phyloP scores from a whole-genome alignment of 2,113 vertebrate genomes.

The Ageneiosus marmoratus region DNA sequence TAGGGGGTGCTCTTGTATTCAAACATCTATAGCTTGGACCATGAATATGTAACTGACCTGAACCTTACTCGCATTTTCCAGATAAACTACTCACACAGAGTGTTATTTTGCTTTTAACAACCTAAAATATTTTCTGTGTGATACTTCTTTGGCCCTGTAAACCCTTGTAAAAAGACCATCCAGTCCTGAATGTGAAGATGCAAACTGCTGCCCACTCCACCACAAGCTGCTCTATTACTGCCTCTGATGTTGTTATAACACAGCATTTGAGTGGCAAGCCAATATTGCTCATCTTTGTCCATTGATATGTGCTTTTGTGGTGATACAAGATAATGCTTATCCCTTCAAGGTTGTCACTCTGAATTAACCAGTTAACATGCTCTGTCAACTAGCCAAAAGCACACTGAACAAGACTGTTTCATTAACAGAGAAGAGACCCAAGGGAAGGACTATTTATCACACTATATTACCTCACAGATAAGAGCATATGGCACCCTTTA shows the following conservation, averaged over 20 bases:
- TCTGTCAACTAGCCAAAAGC: slow-evolving; percentile 43
- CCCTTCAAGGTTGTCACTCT: slow-evolving; percentile 56
- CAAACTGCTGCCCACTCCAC: not conserved
- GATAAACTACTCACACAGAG: not conserved
- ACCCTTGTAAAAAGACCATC: slow-evolving; percentile 10
- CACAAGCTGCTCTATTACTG: slow-evolving; percentile 17
- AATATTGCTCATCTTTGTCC: slow-evolving; percentile 50
- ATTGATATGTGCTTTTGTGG: slow-evolving; percentile 56
- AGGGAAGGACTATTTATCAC: slow-evolving; percentile 54
- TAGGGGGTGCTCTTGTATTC: not conserved
- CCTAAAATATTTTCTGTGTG: not conserved
- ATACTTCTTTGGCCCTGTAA: slow-evolving; percentile 9
- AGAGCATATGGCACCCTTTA: slow-evolving; percentile 56
- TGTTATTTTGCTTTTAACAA: slow-evolving; percentile 13
- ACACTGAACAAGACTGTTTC: slow-evolving; percentile 38
- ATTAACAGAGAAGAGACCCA: slow-evolving; percentile 50
- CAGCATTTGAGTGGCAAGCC: slow-evolving; percentile 26
- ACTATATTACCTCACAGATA: slow-evolving; percentile 48
- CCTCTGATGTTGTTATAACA: slow-evolving; percentile 6
- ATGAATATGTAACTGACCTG: not conserved
- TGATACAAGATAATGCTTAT: slow-evolving; percentile 34
- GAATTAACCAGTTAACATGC: slow-evolving; percentile 61
- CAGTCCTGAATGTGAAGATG: slow-evolving; percentile 13
- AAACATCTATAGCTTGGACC: not conserved
- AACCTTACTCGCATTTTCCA: slow-evolving; percentile 32